phyloP scores from a whole-genome alignment of 23 tunicate genomes.

The Ascidia mentula region DNA sequence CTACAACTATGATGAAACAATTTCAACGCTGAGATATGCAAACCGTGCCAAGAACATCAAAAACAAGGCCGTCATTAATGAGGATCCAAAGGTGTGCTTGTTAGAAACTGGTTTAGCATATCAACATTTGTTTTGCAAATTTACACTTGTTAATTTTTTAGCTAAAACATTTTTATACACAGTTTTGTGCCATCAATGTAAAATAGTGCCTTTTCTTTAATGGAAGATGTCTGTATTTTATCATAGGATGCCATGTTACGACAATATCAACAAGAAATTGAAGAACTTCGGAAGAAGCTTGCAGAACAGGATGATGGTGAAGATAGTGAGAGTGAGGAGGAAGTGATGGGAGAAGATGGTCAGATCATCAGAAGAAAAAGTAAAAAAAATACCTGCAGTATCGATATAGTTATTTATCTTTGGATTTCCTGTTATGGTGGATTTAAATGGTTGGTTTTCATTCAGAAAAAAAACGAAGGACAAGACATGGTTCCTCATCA shows the following conservation, averaged over 20 bases:
- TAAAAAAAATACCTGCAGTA: neutral
- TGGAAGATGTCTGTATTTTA: neutral
- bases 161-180: too few species aligned
- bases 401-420: neutral
- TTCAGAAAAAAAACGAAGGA: constrained; percentile 6
- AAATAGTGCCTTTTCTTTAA: too few species aligned
- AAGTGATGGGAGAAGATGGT: constrained; percentile 68
- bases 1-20: constrained; percentile 97
- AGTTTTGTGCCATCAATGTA: too few species aligned
- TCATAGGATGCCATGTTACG: constrained; percentile 85
- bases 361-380: constrained; percentile 59
- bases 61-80: constrained; percentile 94
- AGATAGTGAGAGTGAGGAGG: constrained; percentile 47
- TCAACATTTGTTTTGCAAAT: too few species aligned
- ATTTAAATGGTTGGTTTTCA: too few species aligned
- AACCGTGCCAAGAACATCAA: constrained; percentile 98
- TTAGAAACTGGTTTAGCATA: too few species aligned
- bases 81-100: constrained; percentile 91
- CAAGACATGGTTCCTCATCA: constrained; percentile 35
- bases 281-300: constrained; percentile 74
- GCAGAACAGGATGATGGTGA: constrained; percentile 52
- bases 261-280: constrained; percentile 94
- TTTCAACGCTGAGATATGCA: constrained; percentile 94
- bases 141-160: too few species aligned
- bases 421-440: neutral